Evolutionary conservation across 1,140 invertebrate genomes (phyloP).

Genomic region (Bombus impatiens): DNA sequence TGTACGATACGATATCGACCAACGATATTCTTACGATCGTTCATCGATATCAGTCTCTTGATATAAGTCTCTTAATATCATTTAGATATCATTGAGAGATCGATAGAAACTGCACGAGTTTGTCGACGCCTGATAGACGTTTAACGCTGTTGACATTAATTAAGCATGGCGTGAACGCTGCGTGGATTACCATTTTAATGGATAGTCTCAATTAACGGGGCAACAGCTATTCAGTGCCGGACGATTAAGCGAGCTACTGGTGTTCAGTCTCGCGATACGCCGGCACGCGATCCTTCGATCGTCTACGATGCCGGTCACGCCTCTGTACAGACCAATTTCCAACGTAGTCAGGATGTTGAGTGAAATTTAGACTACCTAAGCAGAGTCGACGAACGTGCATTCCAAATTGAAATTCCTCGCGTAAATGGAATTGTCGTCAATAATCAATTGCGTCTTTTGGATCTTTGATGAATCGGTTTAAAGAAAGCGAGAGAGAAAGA

Average conservation of each 20-base stretch:
- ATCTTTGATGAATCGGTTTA: background rate
- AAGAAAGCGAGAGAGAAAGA: background rate
- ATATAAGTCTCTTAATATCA: background rate
- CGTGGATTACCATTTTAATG: constrained; percentile 61
- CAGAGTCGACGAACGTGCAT: background rate
- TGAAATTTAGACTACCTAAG: background rate
- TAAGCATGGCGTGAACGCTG: constrained; percentile 50
- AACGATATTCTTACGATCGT: background rate
- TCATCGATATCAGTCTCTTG: background rate
- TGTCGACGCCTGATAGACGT: background rate
- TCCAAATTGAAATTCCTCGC: background rate
- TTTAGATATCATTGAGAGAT: background rate
- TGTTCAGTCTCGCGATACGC: constrained; percentile 27
- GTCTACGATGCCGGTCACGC: constrained; percentile 20
- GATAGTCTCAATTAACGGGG: constrained; percentile 69
- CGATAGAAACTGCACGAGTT: background rate
- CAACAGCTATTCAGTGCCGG: constrained; percentile 68
- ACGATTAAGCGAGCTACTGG: constrained; percentile 42
- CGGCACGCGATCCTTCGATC: constrained; percentile 29
- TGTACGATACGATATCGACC: background rate
- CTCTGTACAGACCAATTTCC: constrained; percentile 15
- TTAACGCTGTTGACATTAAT: constrained; percentile 55
- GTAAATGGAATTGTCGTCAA: background rate
- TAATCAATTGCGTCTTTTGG: background rate
- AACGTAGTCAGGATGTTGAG: background rate